Conservation (phyloP, 2,113 vertebrate species). For the Cottus gobio region DNA sequence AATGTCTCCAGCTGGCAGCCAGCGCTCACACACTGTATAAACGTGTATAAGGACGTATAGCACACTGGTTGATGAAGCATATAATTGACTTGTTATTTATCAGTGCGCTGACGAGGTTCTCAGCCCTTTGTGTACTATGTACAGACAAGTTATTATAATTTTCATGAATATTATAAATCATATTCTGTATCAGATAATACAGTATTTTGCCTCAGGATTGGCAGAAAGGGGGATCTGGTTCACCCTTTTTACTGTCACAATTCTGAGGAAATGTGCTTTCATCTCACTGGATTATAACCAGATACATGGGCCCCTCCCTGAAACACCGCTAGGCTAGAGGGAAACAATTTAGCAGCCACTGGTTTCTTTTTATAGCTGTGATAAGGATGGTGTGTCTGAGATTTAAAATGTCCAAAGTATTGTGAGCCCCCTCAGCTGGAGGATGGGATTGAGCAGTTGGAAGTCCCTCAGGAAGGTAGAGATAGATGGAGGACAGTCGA, state of each 20-base stretch:
- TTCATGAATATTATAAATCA: neutral
- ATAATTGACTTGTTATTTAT: constrained; percentile 4
- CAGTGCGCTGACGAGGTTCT: neutral
- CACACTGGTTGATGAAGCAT: constrained; percentile 6
- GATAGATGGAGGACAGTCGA: neutral
- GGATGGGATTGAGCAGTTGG: constrained; percentile 6
- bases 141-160: neutral
- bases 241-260: neutral
- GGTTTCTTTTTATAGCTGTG: constrained; percentile 64
- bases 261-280: neutral
- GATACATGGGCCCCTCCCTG: neutral
- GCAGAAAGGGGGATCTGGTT: neutral
- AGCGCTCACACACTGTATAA: constrained; percentile 5
- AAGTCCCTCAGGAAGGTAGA: neutral
- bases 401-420: neutral
- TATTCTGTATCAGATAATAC: neutral
- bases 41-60: constrained; percentile 1
- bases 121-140: neutral
- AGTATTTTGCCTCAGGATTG: neutral
- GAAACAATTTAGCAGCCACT: constrained; percentile 36
- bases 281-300: neutral
- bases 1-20: constrained; percentile 54
- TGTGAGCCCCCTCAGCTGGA: neutral
- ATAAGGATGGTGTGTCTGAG: constrained; percentile 29
- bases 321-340: constrained; percentile 10